Evolutionary conservation across 1,140 invertebrate species (phyloP), one percentile per base, ranked within the genome.

Genomic region (Chironomus tepperi): DNA sequence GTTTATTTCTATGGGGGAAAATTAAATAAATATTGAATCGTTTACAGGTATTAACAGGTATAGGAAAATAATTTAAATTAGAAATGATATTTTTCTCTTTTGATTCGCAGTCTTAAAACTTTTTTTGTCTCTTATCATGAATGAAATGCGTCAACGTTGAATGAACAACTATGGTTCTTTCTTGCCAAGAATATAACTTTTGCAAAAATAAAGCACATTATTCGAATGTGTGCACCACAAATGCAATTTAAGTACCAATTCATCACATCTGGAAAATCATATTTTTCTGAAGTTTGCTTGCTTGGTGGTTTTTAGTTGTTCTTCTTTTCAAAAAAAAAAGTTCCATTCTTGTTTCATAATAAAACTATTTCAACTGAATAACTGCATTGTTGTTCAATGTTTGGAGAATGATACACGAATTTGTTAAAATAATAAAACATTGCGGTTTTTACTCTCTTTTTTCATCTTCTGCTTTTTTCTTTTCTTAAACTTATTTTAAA

Each of bases 371-470:
- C n/a, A 7, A 7, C n/a, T 10, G 64, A 70, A 70, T 2, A 18
- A 19, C 65, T 70, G 65, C 65, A 70, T 19, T 70, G 18, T 8
- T 21, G 24, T 34, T 34, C 2, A 34, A 34, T 34, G 24, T 34
- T 34, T 34, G 24, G 65, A 57, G 65, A 70, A 57, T 70, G 65
- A 19, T 70, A 19, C 65, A 7, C 7, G 16, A 21, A 18, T 19
- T 70, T 70, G 16, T 70, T 70, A 70, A 34, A 70, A 70, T 70
- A 70, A 19, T 70, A 70, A 70, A 70, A 70, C 8, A 18, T 21
- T 70, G 16, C 19, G 16, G 16, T 70, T 21, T 57, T 57, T 2
- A 57, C 8, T 57, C 10, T 57, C 47, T 57, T 57, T 57, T 12
- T 57, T 57, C 47, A n/a, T 12, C 43, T 57, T 57, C 24, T 2